Percentiles rank a stretch among this genome's conserved stretches.
phyloP scores from a whole-genome alignment of 2,797 vertebrate species.

The Sebastes itinus region DNA sequence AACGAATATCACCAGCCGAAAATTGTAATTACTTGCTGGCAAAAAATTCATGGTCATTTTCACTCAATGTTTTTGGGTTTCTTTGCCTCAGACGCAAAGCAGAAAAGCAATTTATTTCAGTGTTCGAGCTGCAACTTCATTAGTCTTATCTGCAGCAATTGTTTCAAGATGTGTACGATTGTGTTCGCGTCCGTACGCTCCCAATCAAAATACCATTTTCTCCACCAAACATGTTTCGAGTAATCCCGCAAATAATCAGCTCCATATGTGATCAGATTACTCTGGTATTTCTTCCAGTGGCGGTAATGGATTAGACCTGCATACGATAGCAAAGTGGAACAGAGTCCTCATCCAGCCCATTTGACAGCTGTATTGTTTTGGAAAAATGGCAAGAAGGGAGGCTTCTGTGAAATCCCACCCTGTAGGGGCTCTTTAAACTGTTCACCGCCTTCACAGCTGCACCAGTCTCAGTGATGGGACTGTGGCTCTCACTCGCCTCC shows the following conservation, averaged over 20 bases:
- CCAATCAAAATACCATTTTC: slow-evolving; percentile 56
- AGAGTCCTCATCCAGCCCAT: slow-evolving; percentile 30
- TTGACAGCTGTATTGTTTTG: slow-evolving; percentile 59
- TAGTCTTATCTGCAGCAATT: slow-evolving; percentile 45
- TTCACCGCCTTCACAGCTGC: slow-evolving; percentile 31
- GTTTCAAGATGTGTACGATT: slow-evolving; percentile 48
- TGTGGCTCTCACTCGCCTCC: slow-evolving; percentile 22
- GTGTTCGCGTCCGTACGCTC: neutral
- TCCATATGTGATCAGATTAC: slow-evolving; percentile 58
- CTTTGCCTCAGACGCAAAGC: slow-evolving; percentile 11
- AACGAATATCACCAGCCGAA: slow-evolving; percentile 8
- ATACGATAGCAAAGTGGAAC: slow-evolving; percentile 45
- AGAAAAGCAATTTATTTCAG: slow-evolving; percentile 55
- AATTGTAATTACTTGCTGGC: neutral
- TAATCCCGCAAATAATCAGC: slow-evolving; percentile 53
- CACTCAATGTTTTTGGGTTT: slow-evolving; percentile 5
- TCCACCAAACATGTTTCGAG: slow-evolving; percentile 20
- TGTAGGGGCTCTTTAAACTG: slow-evolving; percentile 42
- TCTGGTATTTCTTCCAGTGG: slow-evolving; percentile 25
- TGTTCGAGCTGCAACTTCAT: slow-evolving; percentile 50
- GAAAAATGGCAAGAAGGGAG: slow-evolving; percentile 36
- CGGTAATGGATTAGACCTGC: slow-evolving; percentile 58
- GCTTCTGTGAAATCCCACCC: slow-evolving; percentile 57
- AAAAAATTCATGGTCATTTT: neutral
- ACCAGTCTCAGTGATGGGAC: slow-evolving; percentile 21